phyloP scores from a whole-genome alignment of 2,797 vertebrate species.

The Phrynocephalus guinanensis region DNA sequence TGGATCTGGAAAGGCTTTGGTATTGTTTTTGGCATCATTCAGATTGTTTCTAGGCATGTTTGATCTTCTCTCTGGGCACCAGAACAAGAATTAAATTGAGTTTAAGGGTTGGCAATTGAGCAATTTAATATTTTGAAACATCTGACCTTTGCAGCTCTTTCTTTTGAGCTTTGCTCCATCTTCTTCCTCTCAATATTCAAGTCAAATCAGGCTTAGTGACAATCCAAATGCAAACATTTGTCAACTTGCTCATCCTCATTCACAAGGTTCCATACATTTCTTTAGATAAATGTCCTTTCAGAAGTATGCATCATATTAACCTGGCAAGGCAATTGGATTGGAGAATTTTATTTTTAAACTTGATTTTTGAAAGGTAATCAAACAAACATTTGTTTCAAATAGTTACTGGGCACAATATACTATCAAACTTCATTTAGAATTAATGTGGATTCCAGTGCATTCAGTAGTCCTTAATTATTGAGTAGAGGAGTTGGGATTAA shows the following conservation, averaged over 20 bases:
- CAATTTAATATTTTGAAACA: conserved; percentile 46
- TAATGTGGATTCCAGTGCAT: not conserved
- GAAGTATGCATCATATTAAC: not conserved
- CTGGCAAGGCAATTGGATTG: not conserved
- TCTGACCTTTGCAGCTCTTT: conserved; percentile 38
- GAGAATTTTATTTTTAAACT: not conserved
- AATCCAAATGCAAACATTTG: conserved; percentile 33
- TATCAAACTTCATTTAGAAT: not conserved
- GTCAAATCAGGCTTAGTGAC: not conserved
- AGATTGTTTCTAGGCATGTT: conserved; percentile 31
- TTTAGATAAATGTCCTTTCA: not conserved
- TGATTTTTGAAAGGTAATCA: not conserved
- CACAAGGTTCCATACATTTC: conserved; percentile 17
- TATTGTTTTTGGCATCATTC: conserved; percentile 32
- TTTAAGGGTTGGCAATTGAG: conserved; percentile 50
- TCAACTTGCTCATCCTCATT: conserved; percentile 20
- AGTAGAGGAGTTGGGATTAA: not conserved
- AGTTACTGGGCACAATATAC: not conserved
- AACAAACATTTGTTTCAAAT: not conserved
- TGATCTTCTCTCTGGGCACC: conserved; percentile 28
- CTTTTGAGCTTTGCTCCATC: conserved; percentile 38
- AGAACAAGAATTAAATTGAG: conserved; percentile 34
- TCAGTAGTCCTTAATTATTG: not conserved
- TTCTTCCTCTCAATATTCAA: conserved; percentile 19
- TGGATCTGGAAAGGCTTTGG: conserved; percentile 19